Conservation (phyloP, 2,888 invertebrate genomes). For the Galerucella calmariensis region DNA sequence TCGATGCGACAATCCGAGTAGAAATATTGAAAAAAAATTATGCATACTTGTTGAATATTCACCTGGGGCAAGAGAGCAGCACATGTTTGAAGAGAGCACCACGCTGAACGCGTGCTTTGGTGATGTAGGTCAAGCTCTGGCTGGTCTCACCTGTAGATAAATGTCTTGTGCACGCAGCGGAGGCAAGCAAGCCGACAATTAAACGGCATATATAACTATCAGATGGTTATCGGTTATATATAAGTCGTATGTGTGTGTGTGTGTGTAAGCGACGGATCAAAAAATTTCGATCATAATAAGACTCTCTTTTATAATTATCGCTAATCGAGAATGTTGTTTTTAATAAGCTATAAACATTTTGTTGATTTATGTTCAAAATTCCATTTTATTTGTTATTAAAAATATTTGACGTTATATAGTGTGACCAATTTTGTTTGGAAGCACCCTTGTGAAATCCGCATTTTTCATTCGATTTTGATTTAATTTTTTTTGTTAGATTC, state of each 20-base stretch:
- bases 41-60: slow-evolving; percentile 15
- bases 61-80: slow-evolving; percentile 17
- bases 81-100: slow-evolving; percentile 25
- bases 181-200: slow-evolving; percentile 32
- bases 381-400: too few species aligned
- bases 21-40: slow-evolving; percentile 4
- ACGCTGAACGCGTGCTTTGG: slow-evolving; percentile 39
- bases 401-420: too few species aligned
- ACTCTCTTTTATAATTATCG: slow-evolving; percentile 24
- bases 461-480: too few species aligned
- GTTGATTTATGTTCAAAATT: too few species aligned
- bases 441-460: too few species aligned
- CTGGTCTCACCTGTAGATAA: slow-evolving; percentile 40
- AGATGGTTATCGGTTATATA: slow-evolving; percentile 37
- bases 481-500: too few species aligned
- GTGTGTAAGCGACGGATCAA: slow-evolving; percentile 11
- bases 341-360: slow-evolving; percentile 16
- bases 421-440: too few species aligned
- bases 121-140: slow-evolving; percentile 44
- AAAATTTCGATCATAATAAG: slow-evolving; percentile 1
- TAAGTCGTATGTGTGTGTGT: slow-evolving; percentile 18
- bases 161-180: slow-evolving; percentile 31
- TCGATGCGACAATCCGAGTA: not conserved
- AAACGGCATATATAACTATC: slow-evolving; percentile 40
- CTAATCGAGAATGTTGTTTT: slow-evolving; percentile 26